Base-by-base conservation (phyloP, 2,113 vertebrate species). In the Prionailurus bengalensis region DNA sequence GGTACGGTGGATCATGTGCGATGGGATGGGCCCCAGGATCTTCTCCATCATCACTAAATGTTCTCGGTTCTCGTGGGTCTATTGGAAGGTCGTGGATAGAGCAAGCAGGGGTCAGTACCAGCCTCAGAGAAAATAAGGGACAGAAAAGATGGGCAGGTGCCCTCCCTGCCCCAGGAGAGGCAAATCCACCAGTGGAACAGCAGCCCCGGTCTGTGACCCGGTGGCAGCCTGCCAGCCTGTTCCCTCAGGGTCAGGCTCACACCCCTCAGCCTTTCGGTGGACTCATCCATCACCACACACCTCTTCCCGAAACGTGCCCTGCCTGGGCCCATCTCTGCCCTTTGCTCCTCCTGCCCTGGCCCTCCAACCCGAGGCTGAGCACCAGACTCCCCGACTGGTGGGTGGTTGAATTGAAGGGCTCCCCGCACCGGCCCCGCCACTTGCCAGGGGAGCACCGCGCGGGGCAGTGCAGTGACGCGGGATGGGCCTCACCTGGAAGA, bases 41-140 rank as follows among this genome's bases (percentile, higher is more conserved):
- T 99, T 99, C 95, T 99, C 99, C 99, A 99, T 99, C 99, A 99
- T 99, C 61, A 99, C 99, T 8, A 99, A 99, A 76, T 99, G 99
- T 96, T 99, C 99, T 66, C 99, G 99, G 95, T 99, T 99, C 98
- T 99, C 99, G 0, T 99, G 99, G 17, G 99, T 99, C 99, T 99
- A 81, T 42, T 65, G 45, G 61, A 91, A 85, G 42, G n/a, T 83
- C 16, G 91, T 76, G 90, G 58, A 94, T 12, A 94, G 16, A 78
- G 25, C 33, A 91, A 68, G 58, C 1, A 3, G 25, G 73, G 16
- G 86, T 97, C 70, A 96, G 84, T 76, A 13, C 68, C 33, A 68
- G 79, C 39, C 48, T 91, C 53, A 23, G 8, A 25, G 36, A 70
- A 17, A n/a, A 53, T 29, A 84, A 42, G 5, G 39, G 39, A 23